phyloP scores from a whole-genome alignment of 2,888 invertebrate species.

The Rhaphigaster nebulosa region DNA sequence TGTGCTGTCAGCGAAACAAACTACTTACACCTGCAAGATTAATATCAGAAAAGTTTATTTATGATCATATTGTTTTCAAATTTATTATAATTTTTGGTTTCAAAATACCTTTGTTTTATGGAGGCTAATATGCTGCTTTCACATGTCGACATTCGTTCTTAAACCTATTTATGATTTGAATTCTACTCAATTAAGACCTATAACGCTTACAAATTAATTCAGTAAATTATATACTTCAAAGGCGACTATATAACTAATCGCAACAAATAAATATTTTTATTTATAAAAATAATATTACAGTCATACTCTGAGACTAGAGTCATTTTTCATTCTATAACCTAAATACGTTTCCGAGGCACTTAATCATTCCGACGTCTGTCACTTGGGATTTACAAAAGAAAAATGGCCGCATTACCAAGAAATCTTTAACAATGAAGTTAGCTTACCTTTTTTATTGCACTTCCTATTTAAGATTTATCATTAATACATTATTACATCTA shows the following conservation, averaged over 20 bases:
- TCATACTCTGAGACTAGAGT: neutral
- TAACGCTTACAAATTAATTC: neutral
- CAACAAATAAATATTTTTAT: neutral
- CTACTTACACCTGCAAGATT: neutral
- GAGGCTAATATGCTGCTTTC: neutral
- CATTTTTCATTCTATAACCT: neutral
- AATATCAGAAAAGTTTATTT: neutral
- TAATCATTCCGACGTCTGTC: neutral
- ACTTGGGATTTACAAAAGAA: neutral
- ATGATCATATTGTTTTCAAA: conserved; percentile 14
- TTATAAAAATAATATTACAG: neutral
- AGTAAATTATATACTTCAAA: too few relatives aligned
- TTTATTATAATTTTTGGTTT: neutral
- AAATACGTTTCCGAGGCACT: neutral
- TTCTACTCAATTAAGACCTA: neutral
- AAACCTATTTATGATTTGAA: neutral
- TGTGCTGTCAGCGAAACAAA: neutral
- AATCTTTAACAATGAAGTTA: neutral
- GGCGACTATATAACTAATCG: too few relatives aligned
- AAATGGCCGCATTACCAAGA: neutral
- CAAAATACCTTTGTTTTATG: neutral
- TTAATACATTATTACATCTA: neutral
- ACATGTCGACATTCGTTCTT: neutral
- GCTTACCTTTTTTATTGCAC: neutral
- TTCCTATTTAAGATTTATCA: neutral